A percentile compares a stretch with the other conserved stretches of the same genome.
phyloP scores from a whole-genome alignment of 2,113 vertebrate genomes.

The Lophotis ruficrista region DNA sequence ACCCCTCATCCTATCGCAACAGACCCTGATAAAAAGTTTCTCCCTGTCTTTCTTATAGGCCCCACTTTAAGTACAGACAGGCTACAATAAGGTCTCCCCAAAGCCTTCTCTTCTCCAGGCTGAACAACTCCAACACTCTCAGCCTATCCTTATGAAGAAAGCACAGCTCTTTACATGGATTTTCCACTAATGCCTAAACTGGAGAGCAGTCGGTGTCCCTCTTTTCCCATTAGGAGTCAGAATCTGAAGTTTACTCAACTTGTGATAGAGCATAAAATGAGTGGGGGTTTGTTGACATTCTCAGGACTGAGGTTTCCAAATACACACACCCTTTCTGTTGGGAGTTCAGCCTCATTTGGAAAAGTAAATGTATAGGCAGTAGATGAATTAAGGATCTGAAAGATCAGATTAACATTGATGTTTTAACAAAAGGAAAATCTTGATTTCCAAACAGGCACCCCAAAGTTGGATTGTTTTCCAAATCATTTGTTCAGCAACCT shows the following conservation, averaged over 20 bases:
- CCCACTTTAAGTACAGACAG: neutral
- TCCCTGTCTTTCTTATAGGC: neutral
- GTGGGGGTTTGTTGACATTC: neutral
- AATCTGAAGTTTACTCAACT: neutral
- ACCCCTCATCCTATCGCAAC: neutral
- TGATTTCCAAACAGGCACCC: neutral
- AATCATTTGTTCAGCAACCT: neutral
- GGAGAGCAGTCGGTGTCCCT: neutral
- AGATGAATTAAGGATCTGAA: neutral
- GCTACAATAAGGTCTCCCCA: fast-evolving
- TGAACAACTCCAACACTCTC: neutral
- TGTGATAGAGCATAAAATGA: neutral
- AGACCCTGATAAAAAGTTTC: neutral
- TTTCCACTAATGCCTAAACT: neutral
- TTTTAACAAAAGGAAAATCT: neutral
- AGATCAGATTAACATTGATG: neutral
- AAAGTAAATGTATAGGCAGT: neutral
- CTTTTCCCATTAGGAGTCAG: neutral
- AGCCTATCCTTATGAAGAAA: neutral
- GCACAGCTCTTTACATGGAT: neutral
- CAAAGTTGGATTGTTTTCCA: neutral
- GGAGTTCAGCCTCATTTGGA: neutral
- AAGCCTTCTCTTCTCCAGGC: neutral
- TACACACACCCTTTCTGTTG: neutral
- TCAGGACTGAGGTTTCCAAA: neutral